Evolutionary conservation across 1,140 invertebrate species (phyloP).

Genomic region (Camponotus floridanus): DNA sequence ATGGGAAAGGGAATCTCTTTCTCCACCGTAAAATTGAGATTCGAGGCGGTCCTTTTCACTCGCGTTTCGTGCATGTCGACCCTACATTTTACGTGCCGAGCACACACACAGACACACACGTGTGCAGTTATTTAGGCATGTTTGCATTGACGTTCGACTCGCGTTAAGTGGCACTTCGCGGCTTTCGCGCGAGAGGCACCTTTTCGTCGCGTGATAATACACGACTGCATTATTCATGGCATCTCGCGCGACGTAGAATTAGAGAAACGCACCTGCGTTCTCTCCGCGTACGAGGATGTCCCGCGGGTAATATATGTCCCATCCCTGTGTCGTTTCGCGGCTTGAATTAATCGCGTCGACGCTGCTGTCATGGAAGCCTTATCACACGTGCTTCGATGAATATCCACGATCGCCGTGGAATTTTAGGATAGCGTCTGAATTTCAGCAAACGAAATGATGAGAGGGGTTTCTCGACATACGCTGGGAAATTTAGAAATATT

Average conservation of each 20-base stretch:
- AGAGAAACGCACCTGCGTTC: constrained; percentile 52
- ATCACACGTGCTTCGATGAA: not conserved
- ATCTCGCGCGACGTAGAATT: constrained; percentile 30
- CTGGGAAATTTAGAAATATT: not conserved
- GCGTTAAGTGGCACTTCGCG: constrained; percentile 10
- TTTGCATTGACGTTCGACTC: not conserved
- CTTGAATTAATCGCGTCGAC: constrained; percentile 45
- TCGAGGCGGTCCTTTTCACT: not conserved
- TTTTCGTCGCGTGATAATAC: constrained; percentile 45
- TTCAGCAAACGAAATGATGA: not conserved
- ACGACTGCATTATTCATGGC: constrained; percentile 43
- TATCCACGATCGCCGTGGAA: constrained; percentile 30
- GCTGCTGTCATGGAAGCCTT: not conserved
- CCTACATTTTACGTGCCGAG: not conserved
- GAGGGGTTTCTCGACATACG: too few species aligned
- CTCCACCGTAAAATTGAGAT: not conserved
- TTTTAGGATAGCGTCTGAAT: constrained; percentile 15
- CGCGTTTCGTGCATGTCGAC: not conserved
- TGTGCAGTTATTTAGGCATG: constrained; percentile 27
- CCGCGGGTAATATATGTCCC: constrained; percentile 33
- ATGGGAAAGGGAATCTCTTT: not conserved
- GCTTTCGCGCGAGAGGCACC: not conserved
- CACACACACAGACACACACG: not conserved
- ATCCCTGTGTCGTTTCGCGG: constrained; percentile 22
- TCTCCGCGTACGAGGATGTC: not conserved